These are phyloP conservation scores for Paracanthobrama guichenoti DNA, from an alignment of 2,113 vertebrate species.

Conservation along the genomic window DNA sequence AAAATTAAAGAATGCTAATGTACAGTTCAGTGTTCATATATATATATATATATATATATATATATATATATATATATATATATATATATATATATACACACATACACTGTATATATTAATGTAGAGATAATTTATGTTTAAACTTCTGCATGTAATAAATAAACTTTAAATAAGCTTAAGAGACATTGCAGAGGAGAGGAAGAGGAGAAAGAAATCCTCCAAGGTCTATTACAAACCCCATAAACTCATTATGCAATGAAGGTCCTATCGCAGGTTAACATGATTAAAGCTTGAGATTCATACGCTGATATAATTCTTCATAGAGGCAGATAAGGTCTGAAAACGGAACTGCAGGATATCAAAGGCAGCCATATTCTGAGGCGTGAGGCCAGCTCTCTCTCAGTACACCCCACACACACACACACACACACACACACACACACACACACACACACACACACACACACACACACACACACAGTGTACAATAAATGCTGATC, in stretches of 20 bases:
- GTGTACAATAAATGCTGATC: conserved; percentile 62
- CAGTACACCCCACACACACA: background rate
- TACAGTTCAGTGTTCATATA: too few relatives aligned
- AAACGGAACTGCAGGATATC: conserved; percentile 54
- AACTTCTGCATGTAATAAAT: background rate
- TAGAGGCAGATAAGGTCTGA: conserved; percentile 41
- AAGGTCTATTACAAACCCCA: conserved; percentile 39
- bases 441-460: conserved; percentile 34
- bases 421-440: conserved; percentile 54
- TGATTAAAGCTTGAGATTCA: conserved; percentile 53
- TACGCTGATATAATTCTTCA: conserved; percentile 52
- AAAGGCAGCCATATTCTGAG: conserved; percentile 49
- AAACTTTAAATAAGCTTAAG: conserved; percentile 2
- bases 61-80: too few relatives aligned
- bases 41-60: too few relatives aligned
- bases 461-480: conserved; percentile 59
- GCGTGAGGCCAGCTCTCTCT: conserved; percentile 26
- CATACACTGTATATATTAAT: too few relatives aligned
- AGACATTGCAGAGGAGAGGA: conserved; percentile 17
- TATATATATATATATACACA: too few relatives aligned
- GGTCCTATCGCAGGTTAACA: conserved; percentile 45
- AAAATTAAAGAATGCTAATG: too few relatives aligned
- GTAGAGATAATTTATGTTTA: background rate
- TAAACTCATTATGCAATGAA: conserved; percentile 51
- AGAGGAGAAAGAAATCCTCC: conserved; percentile 43